A percentile compares a stretch with the other conserved stretches of the same genome.
These are phyloP conservation scores for Drosophila orosa DNA, from an alignment of 1,140 invertebrate species.

Conservation along the genomic window DNA sequence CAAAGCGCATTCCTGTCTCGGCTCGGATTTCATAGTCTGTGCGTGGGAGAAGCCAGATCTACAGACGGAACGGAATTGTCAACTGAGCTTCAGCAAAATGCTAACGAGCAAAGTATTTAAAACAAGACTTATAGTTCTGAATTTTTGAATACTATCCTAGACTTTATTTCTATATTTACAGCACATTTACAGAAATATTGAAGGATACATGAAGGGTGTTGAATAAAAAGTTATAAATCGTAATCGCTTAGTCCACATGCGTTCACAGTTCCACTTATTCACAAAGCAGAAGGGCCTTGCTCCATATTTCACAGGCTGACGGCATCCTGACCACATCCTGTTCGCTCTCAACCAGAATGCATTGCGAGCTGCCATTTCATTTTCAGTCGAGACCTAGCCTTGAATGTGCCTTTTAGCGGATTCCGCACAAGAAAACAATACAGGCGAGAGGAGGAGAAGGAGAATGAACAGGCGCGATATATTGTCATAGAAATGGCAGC, in stretches of 20 bases:
- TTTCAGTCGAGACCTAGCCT: constrained; percentile 44
- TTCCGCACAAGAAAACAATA: constrained; percentile 35
- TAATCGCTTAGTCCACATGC: not conserved
- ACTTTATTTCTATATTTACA: not conserved
- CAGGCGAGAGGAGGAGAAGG: not conserved
- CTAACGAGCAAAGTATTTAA: not conserved
- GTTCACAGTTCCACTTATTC: constrained; percentile 5
- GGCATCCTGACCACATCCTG: constrained; percentile 29
- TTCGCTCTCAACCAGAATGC: constrained; percentile 12
- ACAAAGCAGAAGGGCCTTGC: constrained; percentile 27
- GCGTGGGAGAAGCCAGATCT: constrained; percentile 6
- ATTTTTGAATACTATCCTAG: too few species aligned
- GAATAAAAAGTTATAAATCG: not conserved
- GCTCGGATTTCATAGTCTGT: constrained; percentile 42
- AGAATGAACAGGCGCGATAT: constrained; percentile 16
- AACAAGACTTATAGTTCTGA: too few species aligned
- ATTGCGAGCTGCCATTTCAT: constrained; percentile 38
- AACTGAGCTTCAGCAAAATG: not conserved
- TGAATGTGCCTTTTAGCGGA: constrained; percentile 59
- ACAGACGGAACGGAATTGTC: constrained; percentile 2
- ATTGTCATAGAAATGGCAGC: constrained; percentile 65
- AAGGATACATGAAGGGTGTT: not conserved
- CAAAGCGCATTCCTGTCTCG: constrained; percentile 40
- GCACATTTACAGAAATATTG: not conserved
- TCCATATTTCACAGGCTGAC: constrained; percentile 14